These are phyloP conservation scores for Choloepus hoffmanni DNA, from an alignment of 2,113 vertebrate genomes.

Conservation along the genomic window DNA sequence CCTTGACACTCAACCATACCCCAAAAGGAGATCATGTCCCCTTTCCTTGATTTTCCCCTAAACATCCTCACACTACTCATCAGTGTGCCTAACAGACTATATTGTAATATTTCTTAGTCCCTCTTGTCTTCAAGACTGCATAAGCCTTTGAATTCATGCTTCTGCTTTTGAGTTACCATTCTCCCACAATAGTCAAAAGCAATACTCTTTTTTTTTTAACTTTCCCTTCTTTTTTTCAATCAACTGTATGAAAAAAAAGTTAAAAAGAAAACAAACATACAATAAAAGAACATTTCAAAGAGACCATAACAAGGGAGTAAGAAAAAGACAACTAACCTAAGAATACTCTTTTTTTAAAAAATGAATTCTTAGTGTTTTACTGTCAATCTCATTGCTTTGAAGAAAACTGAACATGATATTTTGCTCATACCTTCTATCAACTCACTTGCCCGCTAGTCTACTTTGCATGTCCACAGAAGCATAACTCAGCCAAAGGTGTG, in stretches of 20 bases:
- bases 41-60: too few relatives aligned
- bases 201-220: neutral
- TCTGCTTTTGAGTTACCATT: rapidly evolving
- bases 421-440: neutral
- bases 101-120: rapidly evolving
- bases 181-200: rapidly evolving
- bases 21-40: neutral
- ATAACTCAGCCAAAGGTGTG: too few relatives aligned
- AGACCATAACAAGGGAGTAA: neutral
- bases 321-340: too few relatives aligned
- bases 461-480: too few relatives aligned
- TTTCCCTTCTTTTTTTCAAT: too few relatives aligned
- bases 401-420: neutral
- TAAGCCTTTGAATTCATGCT: neutral
- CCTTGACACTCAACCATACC: neutral
- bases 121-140: neutral
- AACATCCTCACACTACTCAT: neutral
- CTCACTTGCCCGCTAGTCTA: neutral
- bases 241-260: too few relatives aligned
- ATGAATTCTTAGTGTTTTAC: neutral
- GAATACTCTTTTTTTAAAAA: neutral
- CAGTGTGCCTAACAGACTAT: neutral
- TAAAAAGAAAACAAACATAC: too few relatives aligned
- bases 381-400: neutral
- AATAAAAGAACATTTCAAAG: too few relatives aligned